Evolutionary conservation across 1,140 invertebrate species (phyloP), one percentile per base, ranked within the genome.

Genomic region (Oncopodura yosiiana): DNA sequence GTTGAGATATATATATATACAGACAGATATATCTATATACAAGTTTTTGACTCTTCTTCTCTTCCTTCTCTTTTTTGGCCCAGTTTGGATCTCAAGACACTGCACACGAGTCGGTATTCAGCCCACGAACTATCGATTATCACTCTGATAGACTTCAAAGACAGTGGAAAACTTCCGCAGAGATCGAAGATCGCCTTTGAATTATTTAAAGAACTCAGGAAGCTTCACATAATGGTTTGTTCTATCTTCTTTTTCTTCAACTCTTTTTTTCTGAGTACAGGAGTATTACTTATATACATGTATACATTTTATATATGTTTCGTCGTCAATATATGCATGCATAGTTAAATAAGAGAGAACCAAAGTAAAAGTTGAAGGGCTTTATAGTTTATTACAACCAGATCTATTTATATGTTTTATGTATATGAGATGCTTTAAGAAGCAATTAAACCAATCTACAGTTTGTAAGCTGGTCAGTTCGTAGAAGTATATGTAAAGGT

Each of bases 81-180:
- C 37, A 61, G 62, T 53, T 61, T 61, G 56, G 58, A 64, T 56
- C 42, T 64, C 9, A 48, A 27, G 49, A 49, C 52, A 43, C 41
- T 43, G 29, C 43, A 44, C 36, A 52, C 58, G 36, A 61, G 48
- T 61, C 58, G 43, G 42, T 53, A 64, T 59, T 56, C 55, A 23
- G 41, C 53, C 26, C 52, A 61, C 45, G 56, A 59, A 59, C 58
- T 64, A 64, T 64, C 62, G 62, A 64, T 64, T 64, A 61, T 64
- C 56, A 64, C 62, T 58, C 56, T 64, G 58, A 58, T 64, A 55
- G 62, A 64, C 58, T 61, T 56, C 58, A 61, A 59, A 58, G 58
- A 64, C 53, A 49, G 59, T 32, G 43, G 41, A 46, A 55, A 64
- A 58, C 48, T 53, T 57, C 26, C 39, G 24, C 32, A 58, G 49